Evolutionary conservation across 1,140 invertebrate genomes (phyloP).

Genomic region (Lineus longissimus): DNA sequence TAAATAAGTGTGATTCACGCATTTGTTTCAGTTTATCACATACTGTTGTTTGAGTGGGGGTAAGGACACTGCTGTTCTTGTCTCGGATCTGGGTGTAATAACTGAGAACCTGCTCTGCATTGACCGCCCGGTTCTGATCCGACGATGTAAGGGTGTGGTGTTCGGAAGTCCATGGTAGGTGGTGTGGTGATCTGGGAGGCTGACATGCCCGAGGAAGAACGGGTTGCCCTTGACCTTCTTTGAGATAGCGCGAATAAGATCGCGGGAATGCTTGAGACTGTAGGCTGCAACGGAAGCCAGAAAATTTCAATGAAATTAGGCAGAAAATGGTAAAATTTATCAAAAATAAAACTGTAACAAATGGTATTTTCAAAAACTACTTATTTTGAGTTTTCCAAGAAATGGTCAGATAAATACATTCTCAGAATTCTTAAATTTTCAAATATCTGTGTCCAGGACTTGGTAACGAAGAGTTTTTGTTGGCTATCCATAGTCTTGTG

Average conservation of each 20-base stretch:
- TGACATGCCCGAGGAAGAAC: not conserved
- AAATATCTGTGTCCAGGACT: not conserved
- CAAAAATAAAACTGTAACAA: not conserved
- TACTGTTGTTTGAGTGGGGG: too few relatives aligned
- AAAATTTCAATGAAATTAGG: not conserved
- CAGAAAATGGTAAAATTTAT: not conserved
- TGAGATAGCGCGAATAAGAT: slow-evolving; percentile 45
- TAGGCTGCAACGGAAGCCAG: slow-evolving; percentile 32
- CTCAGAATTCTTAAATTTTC: not conserved
- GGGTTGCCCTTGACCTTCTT: slow-evolving; percentile 39
- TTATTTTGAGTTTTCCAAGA: not conserved
- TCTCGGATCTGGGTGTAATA: too few relatives aligned
- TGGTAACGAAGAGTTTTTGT: not conserved
- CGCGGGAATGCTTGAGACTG: slow-evolving; percentile 47
- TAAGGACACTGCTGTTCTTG: too few relatives aligned
- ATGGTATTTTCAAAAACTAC: not conserved
- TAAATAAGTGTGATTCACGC: too few relatives aligned
- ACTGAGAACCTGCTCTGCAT: too few relatives aligned
- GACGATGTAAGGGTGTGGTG: too few relatives aligned
- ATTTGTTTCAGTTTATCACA: too few relatives aligned
- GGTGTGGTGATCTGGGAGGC: not conserved
- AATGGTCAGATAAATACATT: not conserved
- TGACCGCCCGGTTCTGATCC: too few relatives aligned
- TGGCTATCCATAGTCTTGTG: too few relatives aligned
- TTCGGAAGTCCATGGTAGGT: too few relatives aligned